Conservation (phyloP, 2,888 invertebrate genomes). For the Perizoma affinitatum region DNA sequence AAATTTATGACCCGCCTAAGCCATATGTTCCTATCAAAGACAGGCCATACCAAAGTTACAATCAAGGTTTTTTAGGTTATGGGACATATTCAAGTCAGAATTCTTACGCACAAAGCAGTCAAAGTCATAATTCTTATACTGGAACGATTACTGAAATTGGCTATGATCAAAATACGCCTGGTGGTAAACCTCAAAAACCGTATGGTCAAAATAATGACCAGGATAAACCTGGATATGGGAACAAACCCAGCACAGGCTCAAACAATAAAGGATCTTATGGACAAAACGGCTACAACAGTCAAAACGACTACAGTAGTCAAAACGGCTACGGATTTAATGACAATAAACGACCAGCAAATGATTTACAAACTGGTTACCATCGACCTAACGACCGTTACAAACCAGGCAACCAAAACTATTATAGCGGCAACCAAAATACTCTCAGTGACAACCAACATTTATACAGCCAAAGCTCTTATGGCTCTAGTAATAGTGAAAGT, state of each 20-base stretch:
- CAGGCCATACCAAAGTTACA: constrained; percentile 42
- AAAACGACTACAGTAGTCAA: constrained; percentile 21
- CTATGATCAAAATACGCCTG: constrained; percentile 39
- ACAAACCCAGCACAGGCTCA: constrained; percentile 6
- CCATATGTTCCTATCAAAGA: constrained; percentile 59
- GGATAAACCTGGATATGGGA: constrained; percentile 20
- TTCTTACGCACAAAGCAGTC: constrained; percentile 49
- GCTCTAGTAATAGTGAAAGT: constrained; percentile 14
- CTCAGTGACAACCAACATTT: constrained; percentile 11
- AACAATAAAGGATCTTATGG: constrained; percentile 15
- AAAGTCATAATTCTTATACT: constrained; percentile 39
- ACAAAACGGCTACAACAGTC: constrained; percentile 4
- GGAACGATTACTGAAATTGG: constrained; percentile 47
- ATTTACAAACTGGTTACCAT: constrained; percentile 19
- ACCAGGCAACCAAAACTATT: constrained; percentile 26
- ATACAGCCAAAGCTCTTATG: constrained; percentile 22
- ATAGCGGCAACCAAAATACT: constrained; percentile 25
- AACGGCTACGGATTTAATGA: constrained; percentile 12
- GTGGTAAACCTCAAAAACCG: constrained; percentile 37
- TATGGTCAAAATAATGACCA: constrained; percentile 16
- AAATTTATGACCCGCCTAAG: constrained; percentile 72
- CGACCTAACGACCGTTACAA: constrained; percentile 31
- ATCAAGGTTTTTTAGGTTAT: constrained; percentile 53
- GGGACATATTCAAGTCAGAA: constrained; percentile 57
- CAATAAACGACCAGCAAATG: constrained; percentile 16